Conservation (phyloP, 2,888 invertebrate species). For the Bombylius discolor region DNA sequence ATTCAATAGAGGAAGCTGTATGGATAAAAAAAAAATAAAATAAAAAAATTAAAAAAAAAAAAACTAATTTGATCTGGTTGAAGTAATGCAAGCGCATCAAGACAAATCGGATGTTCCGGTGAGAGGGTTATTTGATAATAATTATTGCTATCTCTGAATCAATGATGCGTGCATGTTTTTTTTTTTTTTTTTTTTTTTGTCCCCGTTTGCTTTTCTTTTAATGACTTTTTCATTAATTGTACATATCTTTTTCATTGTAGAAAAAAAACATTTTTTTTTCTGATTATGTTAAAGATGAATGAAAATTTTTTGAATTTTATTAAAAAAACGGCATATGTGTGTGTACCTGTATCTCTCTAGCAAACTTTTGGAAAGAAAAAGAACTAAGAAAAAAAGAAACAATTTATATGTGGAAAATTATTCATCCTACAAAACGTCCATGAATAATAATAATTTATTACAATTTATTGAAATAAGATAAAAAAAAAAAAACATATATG, state of each 20-base stretch:
- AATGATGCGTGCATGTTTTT: background rate
- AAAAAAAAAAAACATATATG: no score
- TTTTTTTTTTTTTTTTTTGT: background rate
- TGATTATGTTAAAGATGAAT: no score
- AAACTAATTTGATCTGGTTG: conserved; percentile 6
- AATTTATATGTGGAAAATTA: conserved; percentile 10
- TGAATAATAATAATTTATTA: conserved; percentile 17
- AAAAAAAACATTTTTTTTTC: no score
- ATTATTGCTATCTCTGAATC: background rate
- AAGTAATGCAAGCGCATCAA: background rate
- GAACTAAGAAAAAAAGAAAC: background rate
- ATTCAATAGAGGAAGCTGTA: conserved; percentile 1
- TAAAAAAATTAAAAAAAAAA: background rate
- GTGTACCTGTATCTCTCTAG: no score
- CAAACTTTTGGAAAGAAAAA: no score
- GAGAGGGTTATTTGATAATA: background rate
- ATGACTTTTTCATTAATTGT: no score
- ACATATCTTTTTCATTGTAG: no score
- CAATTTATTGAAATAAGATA: background rate
- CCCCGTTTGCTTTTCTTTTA: no score
- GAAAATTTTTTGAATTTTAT: no score
- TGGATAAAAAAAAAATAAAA: background rate
- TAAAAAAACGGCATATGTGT: no score
- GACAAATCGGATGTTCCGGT: conserved; percentile 5
- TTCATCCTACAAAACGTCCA: conserved; percentile 18